These are phyloP conservation scores for Hyperoodon ampullatus DNA, from an alignment of 2,113 vertebrate genomes.

Conservation along the genomic window DNA sequence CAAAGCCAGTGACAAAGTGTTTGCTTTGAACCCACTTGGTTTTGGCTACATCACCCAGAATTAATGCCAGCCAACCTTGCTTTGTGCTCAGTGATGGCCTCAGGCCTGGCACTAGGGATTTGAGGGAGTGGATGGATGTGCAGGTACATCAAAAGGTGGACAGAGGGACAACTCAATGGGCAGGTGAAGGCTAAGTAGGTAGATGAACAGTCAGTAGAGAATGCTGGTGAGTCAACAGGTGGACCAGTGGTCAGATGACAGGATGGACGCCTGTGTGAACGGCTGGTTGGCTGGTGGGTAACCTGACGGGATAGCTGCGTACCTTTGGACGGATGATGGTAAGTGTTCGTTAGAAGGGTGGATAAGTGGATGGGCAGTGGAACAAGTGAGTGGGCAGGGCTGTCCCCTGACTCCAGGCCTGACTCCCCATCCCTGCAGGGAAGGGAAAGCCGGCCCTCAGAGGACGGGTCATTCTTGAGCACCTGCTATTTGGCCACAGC, in stretches of 20 bases:
- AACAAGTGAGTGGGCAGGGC: no score
- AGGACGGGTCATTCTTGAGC: no score
- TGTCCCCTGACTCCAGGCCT: rapidly evolving
- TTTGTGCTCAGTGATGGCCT: rapidly evolving
- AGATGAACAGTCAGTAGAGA: not conserved
- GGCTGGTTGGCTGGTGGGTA: not conserved
- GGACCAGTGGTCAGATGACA: not conserved
- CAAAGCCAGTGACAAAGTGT: not conserved
- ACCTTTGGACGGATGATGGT: rapidly evolving
- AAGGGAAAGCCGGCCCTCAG: no score
- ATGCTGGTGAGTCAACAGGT: rapidly evolving
- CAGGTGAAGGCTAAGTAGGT: rapidly evolving
- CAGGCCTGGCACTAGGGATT: not conserved
- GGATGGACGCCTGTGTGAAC: rapidly evolving
- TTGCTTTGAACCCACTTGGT: rapidly evolving
- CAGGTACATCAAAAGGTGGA: rapidly evolving
- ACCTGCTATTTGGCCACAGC: rapidly evolving
- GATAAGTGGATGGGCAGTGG: rapidly evolving
- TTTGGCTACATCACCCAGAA: not conserved
- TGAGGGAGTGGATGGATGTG: rapidly evolving
- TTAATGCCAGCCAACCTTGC: not conserved
- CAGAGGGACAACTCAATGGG: rapidly evolving
- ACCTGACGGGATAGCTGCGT: not conserved
- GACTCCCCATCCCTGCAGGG: not conserved
- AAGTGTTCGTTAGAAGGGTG: not conserved